phyloP scores from a whole-genome alignment of 2,888 invertebrate genomes.

The Halictus quadricinctus region DNA sequence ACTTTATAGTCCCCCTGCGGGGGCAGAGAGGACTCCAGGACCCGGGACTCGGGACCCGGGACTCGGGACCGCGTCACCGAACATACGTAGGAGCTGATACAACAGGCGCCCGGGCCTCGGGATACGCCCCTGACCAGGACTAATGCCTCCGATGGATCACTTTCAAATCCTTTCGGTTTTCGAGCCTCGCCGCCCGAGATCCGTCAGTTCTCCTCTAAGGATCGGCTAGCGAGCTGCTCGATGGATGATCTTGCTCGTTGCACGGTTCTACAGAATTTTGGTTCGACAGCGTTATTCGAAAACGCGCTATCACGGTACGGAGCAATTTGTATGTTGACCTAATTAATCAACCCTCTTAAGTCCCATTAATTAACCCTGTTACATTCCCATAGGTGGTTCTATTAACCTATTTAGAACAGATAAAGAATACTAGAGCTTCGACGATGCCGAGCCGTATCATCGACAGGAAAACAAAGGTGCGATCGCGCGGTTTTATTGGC shows the following conservation, averaged over 20 bases:
- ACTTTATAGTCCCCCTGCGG: slow-evolving; percentile 78
- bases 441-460: not conserved
- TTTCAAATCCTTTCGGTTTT: slow-evolving; percentile 7
- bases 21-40: slow-evolving; percentile 59
- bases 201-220: not conserved
- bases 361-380: too few species aligned
- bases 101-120: slow-evolving; percentile 44
- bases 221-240: not conserved
- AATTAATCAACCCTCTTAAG: too few species aligned
- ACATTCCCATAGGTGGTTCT: not conserved
- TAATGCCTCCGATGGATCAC: slow-evolving; percentile 56
- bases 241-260: not conserved
- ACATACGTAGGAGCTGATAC: slow-evolving; percentile 62
- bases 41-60: not conserved
- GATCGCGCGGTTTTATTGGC: not conserved
- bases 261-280: not conserved
- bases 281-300: too few species aligned
- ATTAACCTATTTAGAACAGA: too few species aligned
- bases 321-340: too few species aligned
- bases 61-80: slow-evolving; percentile 48
- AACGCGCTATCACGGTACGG: too few species aligned
- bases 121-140: slow-evolving; percentile 60
- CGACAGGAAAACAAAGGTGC: not conserved
- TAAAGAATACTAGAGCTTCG: too few species aligned
- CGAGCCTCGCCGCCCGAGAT: not conserved